These are phyloP conservation scores for Tapirus terrestris DNA, from an alignment of 2,113 vertebrate genomes.

Conservation along the genomic window DNA sequence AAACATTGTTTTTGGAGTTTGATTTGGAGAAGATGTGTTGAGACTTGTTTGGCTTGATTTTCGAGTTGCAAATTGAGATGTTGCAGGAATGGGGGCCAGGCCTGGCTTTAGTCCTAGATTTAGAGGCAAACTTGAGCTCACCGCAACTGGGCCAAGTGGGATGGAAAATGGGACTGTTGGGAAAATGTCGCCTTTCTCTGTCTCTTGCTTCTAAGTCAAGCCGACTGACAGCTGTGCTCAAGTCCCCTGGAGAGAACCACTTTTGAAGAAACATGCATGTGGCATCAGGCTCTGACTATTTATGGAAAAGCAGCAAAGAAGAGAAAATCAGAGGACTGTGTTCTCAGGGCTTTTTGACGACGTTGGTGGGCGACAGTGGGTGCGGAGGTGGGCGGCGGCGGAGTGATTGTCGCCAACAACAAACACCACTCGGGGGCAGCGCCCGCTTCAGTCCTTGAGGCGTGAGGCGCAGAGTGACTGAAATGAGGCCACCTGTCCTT, in stretches of 20 bases:
- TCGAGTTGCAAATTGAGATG: neutral
- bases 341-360: neutral
- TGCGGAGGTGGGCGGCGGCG: neutral
- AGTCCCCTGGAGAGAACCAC: slow-evolving; percentile 20
- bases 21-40: neutral
- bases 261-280: slow-evolving; percentile 54
- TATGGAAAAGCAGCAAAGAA: slow-evolving; percentile 36
- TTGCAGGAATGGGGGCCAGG: neutral
- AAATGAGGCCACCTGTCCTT: neutral
- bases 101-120: neutral
- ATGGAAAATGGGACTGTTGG: neutral
- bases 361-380: neutral
- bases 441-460: neutral
- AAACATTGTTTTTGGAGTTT: neutral
- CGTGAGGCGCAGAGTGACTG: neutral
- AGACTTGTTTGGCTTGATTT: neutral
- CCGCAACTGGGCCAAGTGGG: neutral
- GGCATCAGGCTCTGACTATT: slow-evolving; percentile 53
- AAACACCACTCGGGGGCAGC: neutral
- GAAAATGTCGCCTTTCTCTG: neutral
- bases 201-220: neutral
- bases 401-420: neutral
- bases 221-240: slow-evolving; percentile 5
- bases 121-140: neutral
- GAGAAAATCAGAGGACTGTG: neutral